Base-by-base conservation (phyloP, 2,113 vertebrate species). In the Aythya baeri region DNA sequence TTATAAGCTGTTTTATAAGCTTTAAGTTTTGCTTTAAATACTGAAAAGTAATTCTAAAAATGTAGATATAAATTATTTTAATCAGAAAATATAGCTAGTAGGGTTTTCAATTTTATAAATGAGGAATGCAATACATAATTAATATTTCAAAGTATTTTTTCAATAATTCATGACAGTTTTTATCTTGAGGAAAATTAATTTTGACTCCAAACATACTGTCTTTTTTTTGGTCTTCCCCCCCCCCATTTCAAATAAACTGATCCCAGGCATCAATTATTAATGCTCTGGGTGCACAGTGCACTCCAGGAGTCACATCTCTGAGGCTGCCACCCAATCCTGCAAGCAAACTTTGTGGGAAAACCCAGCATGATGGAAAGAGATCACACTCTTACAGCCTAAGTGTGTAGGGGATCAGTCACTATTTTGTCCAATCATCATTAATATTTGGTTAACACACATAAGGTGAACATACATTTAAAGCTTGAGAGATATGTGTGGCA, bases 211-310 rank as follows among this genome's bases (percentile, higher is more conserved):
- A 85, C 36, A 66, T 25, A 36, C 34, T 13, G 50, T 27, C 71
- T 77, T 67, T 44, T 66, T 95, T 85, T 82, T 36, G 36, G 36
- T 36, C 36, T 7, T 41, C 38, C 38, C 38, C 38, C 38, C 12
- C 41, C 41, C 50, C 23, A 29, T 89, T 65, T 86, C 70, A 88
- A 78, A 86, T 13, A 86, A 83, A 83, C 31, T 72, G 80, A 84
- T 78, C 34, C 62, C 67, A 89, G 62, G 23, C 91, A 82, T 76
- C 75, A 86, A 96, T 89, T 91, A 95, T 92, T 93, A 74, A 94
- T 81, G 83, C 57, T 83, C 18, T 83, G 86, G 68, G 36, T 70
- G 44, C 1, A 2, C 63, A 67, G 12, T 62, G 83, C 72, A 77
- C 83, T 90, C 83, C 65, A 86, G 80, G 76, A 95, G 57, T 11